phyloP scores from a whole-genome alignment of 2,888 invertebrate genomes.

The Lithosia quadra region DNA sequence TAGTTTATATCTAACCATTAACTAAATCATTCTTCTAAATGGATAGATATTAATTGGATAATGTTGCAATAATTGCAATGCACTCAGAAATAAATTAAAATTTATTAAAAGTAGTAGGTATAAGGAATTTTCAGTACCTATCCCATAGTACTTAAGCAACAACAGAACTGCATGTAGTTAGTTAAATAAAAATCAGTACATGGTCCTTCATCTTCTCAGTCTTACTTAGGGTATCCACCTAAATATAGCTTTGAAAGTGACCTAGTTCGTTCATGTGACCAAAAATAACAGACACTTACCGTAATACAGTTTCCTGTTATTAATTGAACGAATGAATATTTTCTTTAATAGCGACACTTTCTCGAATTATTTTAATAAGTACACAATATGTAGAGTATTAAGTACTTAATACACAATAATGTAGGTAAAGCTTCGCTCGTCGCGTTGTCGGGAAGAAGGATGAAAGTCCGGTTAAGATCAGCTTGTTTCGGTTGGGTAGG shows the following conservation, averaged over 20 bases:
- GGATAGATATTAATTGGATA: background rate
- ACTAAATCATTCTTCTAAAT: background rate
- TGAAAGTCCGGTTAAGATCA: background rate
- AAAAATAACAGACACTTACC: background rate
- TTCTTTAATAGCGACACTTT: background rate
- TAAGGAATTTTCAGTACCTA: too few species aligned
- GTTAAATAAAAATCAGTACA: too few species aligned
- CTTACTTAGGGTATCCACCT: background rate
- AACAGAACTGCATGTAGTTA: too few species aligned
- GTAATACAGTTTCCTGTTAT: conserved; percentile 4
- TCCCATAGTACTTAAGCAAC: background rate
- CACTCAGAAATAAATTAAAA: too few species aligned
- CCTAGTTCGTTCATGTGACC: background rate
- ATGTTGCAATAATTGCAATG: too few species aligned
- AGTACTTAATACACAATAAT: too few species aligned
- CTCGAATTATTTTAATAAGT: background rate
- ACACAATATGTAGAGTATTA: background rate
- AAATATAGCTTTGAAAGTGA: background rate
- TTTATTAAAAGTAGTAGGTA: too few species aligned
- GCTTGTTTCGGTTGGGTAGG: background rate
- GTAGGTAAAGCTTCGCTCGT: too few species aligned
- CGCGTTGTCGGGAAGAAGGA: background rate
- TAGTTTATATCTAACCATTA: background rate
- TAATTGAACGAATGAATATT: background rate
- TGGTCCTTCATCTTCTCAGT: background rate